Evolutionary conservation across 2,888 invertebrate species (phyloP), one percentile per base, ranked within the genome.

Genomic region (Diplazon laetatorius): DNA sequence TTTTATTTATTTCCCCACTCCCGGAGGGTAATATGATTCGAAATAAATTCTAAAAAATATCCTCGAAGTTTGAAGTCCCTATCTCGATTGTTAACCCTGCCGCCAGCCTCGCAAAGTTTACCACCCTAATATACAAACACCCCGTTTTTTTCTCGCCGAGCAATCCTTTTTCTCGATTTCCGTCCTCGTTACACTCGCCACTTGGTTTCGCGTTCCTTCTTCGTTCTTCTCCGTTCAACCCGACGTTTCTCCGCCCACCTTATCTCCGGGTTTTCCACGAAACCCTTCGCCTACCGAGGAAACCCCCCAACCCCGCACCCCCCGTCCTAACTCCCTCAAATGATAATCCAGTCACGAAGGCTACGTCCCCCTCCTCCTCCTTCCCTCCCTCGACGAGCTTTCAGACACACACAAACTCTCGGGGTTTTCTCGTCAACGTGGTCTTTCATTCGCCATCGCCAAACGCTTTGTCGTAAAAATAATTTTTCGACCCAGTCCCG

Each of bases 341-440:
- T 82, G 83, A 86, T 88, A 87, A 88, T 85, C 86, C 85, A 86
- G 84, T 85, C 84, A 83, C 85, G 81, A 83, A 83, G 79, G 76
- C 70, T 80, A 78, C 83, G 73, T 78, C 30, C 55, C 65, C 68
- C 65, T 60, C 65, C 79, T 4, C 50, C 35, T 4, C 35, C n/a
- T 35, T 8, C 55, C 70, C 70, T 62, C 68, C 68, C 75, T 66
- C 68, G 82, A 79, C 66, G 71, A 76, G 77, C 66, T 71, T 62
- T 66, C 60, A 72, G 57, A 52, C 44, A 46, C 55, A 72, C 73
- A 76, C 30, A n/a, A n/a, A n/a, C n/a, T n/a, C n/a, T n/a, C n/a
- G n/a, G n/a, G n/a, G n/a, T n/a, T n/a, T n/a, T n/a, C n/a, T 75
- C 78, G 75, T 79, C 78, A 76, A 68, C 62, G 60, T 70, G 52